Percentiles rank a stretch among this genome's conserved stretches.
These are phyloP conservation scores for Lucilia cuprina DNA, from an alignment of 1,140 invertebrate genomes.

Conservation along the genomic window DNA sequence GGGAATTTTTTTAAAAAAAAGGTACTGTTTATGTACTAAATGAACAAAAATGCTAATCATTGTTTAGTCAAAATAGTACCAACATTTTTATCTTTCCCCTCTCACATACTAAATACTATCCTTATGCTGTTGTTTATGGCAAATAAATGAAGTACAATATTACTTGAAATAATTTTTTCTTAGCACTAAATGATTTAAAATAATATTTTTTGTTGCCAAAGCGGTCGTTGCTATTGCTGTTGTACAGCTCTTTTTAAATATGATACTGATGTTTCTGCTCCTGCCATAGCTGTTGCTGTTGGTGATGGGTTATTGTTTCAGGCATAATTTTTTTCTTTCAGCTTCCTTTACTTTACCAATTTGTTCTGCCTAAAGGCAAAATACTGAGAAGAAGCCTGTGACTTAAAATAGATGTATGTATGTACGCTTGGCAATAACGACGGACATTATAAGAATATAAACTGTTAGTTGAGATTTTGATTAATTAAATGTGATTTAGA, in stretches of 20 bases:
- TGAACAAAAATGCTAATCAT: too few species aligned
- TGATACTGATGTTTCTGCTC: neutral
- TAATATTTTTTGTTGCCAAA: neutral
- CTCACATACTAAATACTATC: too few species aligned
- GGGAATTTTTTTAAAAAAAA: too few species aligned
- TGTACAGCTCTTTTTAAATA: neutral
- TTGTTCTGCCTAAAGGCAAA: neutral
- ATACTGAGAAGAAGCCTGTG: neutral
- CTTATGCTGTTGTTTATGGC: neutral
- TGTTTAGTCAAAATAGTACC: too few species aligned
- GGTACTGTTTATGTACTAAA: too few species aligned
- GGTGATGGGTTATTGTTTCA: neutral
- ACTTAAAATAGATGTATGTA: too few species aligned
- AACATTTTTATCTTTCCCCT: too few species aligned
- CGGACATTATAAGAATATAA: neutral
- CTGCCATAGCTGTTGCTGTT: neutral
- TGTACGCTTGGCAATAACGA: too few species aligned
- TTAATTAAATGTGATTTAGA: neutral
- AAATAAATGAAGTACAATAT: slow-evolving; percentile 2
- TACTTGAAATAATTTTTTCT: neutral
- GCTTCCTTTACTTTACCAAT: neutral
- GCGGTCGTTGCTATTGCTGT: neutral
- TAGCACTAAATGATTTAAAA: neutral
- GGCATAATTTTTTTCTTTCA: neutral
- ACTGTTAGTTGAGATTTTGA: neutral